Conservation (phyloP, 1,140 invertebrate species). For the Brachionus angularis region DNA sequence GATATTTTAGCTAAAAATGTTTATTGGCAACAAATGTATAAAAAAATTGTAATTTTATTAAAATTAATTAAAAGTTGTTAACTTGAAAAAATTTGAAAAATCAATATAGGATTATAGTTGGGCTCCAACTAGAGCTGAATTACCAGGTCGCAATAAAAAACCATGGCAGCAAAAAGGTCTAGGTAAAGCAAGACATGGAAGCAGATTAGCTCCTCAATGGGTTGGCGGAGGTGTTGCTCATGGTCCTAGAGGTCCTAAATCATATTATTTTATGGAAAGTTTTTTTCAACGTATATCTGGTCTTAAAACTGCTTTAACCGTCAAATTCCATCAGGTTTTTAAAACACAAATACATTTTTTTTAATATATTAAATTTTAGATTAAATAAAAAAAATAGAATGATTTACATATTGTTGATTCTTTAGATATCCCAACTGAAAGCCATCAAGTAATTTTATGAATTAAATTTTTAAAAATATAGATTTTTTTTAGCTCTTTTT, state of each 20-base stretch:
- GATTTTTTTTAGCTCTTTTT: slow-evolving; percentile 38
- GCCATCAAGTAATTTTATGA: slow-evolving; percentile 61
- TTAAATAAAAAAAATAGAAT: slow-evolving; percentile 62
- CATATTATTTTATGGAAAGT: slow-evolving; percentile 87
- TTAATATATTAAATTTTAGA: not conserved
- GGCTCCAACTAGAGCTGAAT: slow-evolving; percentile 73
- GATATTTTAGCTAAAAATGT: slow-evolving; percentile 84
- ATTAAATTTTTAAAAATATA: slow-evolving; percentile 8
- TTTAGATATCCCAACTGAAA: slow-evolving; percentile 76
- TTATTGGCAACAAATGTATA: slow-evolving; percentile 79
- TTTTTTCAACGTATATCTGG: slow-evolving; percentile 71
- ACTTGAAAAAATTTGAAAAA: slow-evolving; percentile 47
- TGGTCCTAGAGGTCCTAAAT: slow-evolving; percentile 79
- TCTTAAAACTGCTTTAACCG: slow-evolving; percentile 73
- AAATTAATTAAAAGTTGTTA: slow-evolving; percentile 41
- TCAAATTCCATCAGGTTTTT: slow-evolving; percentile 75
- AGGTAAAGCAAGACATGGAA: slow-evolving; percentile 82
- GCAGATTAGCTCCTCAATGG: slow-evolving; percentile 79
- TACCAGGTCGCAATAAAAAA: slow-evolving; percentile 76
- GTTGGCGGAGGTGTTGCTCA: slow-evolving; percentile 70
- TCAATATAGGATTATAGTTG: slow-evolving; percentile 61
- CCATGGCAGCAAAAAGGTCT: slow-evolving; percentile 92
- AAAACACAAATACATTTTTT: not conserved
- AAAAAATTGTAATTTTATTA: slow-evolving; percentile 66
- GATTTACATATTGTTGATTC: slow-evolving; percentile 85